These are phyloP conservation scores for Drosophila sordidula DNA, from an alignment of 2,888 invertebrate species.

Conservation along the genomic window DNA sequence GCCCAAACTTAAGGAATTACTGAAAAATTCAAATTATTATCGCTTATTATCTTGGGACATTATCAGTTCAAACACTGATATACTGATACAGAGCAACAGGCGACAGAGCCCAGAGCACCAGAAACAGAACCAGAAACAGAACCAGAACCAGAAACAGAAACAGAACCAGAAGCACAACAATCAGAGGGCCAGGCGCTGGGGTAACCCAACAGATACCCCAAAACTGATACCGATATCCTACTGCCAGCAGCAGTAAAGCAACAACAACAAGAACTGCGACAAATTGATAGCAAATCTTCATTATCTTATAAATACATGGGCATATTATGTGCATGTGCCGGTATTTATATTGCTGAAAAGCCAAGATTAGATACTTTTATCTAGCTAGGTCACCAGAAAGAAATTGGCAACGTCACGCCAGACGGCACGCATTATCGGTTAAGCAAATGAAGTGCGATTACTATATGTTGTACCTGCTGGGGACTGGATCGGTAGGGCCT, in stretches of 20 bases:
- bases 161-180: conserved; percentile 25
- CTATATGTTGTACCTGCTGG: conserved; percentile 8
- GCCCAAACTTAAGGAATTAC: conserved; percentile 83
- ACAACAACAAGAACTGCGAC: conserved; percentile 33
- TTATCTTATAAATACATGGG: conserved; percentile 81
- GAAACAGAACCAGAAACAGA: conserved; percentile 25
- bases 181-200: conserved; percentile 32
- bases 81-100: conserved; percentile 79
- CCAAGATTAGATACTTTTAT: conserved; percentile 84
- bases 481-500: conserved; percentile 24
- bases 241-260: conserved; percentile 37
- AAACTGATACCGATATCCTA: conserved; percentile 80
- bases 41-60: conserved; percentile 85
- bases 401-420: conserved; percentile 71
- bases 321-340: conserved; percentile 56
- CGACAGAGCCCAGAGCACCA: conserved; percentile 32
- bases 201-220: conserved; percentile 67
- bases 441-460: conserved; percentile 65
- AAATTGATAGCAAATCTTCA: conserved; percentile 84
- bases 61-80: conserved; percentile 84
- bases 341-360: conserved; percentile 74
- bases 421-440: conserved; percentile 65
- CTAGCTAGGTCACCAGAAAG: conserved; percentile 81
- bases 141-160: conserved; percentile 30
- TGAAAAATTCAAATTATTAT: conserved; percentile 85